Evolutionary conservation across 2,797 vertebrate species (phyloP).

Genomic region (Mormyrus hasselquistii): DNA sequence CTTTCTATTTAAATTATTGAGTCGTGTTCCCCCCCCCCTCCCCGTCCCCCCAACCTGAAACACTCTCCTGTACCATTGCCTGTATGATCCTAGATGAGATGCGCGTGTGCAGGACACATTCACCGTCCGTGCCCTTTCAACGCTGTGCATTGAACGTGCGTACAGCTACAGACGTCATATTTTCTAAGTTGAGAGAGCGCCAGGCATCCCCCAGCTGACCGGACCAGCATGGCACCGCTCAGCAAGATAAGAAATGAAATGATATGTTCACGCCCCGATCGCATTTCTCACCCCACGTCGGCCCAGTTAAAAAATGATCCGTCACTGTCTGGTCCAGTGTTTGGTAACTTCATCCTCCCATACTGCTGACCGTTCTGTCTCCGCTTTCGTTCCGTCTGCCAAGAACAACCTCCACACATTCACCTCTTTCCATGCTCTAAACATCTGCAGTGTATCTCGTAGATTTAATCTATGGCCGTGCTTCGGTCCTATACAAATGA

Average conservation of each 20-base stretch:
- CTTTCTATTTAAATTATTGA: neutral
- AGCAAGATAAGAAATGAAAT: neutral
- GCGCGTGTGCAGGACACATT: neutral
- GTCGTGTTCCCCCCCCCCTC: neutral
- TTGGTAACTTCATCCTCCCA: constrained; percentile 5
- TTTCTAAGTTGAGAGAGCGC: neutral
- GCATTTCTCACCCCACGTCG: neutral
- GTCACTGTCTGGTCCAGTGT: constrained; percentile 2
- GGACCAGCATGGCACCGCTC: neutral
- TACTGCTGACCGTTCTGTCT: neutral
- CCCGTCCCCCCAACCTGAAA: neutral
- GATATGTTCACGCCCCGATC: neutral
- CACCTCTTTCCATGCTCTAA: neutral
- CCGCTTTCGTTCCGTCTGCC: neutral
- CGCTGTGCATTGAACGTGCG: neutral
- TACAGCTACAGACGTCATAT: neutral
- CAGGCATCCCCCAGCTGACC: neutral
- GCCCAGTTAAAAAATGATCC: neutral
- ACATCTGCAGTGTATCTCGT: neutral
- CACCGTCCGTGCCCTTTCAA: neutral
- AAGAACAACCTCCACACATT: neutral
- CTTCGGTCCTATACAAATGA: neutral
- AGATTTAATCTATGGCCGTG: neutral
- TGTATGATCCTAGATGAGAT: neutral
- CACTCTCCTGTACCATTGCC: neutral